Percentiles rank a stretch among this genome's conserved stretches.
Conservation (phyloP, 2,113 vertebrate species). For the Nibea albiflora region DNA sequence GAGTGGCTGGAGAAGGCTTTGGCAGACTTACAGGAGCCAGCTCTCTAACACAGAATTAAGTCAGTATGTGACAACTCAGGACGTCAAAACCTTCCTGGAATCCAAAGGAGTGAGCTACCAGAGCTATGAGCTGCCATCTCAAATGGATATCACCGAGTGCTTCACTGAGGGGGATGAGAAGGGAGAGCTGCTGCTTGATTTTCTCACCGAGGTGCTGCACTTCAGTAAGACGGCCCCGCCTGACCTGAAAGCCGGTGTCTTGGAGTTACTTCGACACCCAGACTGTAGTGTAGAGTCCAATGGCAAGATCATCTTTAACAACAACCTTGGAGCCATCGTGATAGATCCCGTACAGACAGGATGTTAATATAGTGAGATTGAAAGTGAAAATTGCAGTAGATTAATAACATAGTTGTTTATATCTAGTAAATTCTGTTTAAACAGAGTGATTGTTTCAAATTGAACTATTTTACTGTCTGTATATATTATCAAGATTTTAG, state of each 20-base stretch:
- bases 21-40: conserved; percentile 79
- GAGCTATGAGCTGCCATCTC: conserved; percentile 83
- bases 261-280: conserved; percentile 85
- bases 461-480: background rate
- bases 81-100: conserved; percentile 86
- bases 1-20: conserved; percentile 88
- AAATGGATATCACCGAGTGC: conserved; percentile 93
- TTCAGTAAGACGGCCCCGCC: conserved; percentile 88
- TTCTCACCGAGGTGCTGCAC: conserved; percentile 89
- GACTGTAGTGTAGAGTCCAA: conserved; percentile 86
- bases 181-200: conserved; percentile 92
- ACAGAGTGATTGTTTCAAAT: background rate
- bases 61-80: conserved; percentile 82
- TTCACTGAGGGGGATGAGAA: conserved; percentile 88
- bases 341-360: conserved; percentile 70
- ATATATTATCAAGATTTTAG: background rate
- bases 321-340: conserved; percentile 85
- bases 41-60: conserved; percentile 83
- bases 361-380: background rate
- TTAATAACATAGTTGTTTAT: background rate
- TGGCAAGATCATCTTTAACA: conserved; percentile 90
- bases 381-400: background rate
- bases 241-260: conserved; percentile 85
- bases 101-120: conserved; percentile 83
- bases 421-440: background rate